These are phyloP conservation scores for Etheostoma nigrum DNA, from an alignment of 2,797 vertebrate species.

Conservation along the genomic window DNA sequence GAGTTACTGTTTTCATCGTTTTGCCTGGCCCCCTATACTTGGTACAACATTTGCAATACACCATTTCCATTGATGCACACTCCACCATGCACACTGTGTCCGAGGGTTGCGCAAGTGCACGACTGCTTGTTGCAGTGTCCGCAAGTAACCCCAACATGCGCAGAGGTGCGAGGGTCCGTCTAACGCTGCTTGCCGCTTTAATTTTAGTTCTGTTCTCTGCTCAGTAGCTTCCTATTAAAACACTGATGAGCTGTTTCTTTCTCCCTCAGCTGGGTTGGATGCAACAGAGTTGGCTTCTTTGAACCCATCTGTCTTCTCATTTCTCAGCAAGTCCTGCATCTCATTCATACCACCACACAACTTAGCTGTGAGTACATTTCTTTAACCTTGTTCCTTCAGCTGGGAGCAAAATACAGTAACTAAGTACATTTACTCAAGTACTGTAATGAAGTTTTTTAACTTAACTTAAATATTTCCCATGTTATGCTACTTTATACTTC, in stretches of 20 bases:
- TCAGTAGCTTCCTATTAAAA: not conserved
- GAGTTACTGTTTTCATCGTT: too few species aligned
- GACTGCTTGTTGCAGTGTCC: too few species aligned
- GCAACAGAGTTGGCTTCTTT: constrained; percentile 68
- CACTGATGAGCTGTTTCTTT: constrained; percentile 17
- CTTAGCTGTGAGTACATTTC: constrained; percentile 74
- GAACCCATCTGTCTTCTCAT: constrained; percentile 61
- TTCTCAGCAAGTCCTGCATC: constrained; percentile 60
- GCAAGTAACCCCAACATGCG: too few species aligned
- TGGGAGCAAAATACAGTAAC: not conserved
- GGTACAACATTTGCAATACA: too few species aligned
- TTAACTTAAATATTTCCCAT: not conserved
- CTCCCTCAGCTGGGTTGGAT: constrained; percentile 73
- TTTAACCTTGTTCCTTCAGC: not conserved
- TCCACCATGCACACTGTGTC: too few species aligned
- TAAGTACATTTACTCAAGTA: not conserved
- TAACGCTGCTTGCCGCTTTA: too few species aligned
- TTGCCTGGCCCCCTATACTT: too few species aligned
- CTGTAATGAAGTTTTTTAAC: not conserved
- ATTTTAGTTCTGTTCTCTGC: too few species aligned
- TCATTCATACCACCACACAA: constrained; percentile 61
- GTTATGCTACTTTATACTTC: not conserved
- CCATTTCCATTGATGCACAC: too few species aligned
- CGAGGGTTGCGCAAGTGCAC: too few species aligned
- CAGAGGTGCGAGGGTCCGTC: too few species aligned